Percentiles rank a stretch among this genome's conserved stretches.
Conservation (phyloP, 2,888 invertebrate genomes). For the Diarsia dahlii region DNA sequence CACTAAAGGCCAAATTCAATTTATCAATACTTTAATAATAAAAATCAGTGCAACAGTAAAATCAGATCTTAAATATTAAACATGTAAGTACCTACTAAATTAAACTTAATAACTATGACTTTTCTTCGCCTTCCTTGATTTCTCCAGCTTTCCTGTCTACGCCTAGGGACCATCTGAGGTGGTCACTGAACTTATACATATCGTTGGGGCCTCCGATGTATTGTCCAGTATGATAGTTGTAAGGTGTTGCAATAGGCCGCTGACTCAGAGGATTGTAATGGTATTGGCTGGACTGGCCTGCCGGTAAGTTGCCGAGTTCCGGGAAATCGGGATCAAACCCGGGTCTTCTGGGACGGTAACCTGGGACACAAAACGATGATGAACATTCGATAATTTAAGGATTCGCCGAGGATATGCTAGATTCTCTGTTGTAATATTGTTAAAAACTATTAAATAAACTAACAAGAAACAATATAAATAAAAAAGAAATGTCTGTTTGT, state of each 20-base stretch:
- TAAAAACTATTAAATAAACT: no score
- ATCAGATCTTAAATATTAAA: slow-evolving; percentile 62
- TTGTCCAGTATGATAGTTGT: slow-evolving; percentile 73
- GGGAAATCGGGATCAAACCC: slow-evolving; percentile 73
- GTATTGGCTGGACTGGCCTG: slow-evolving; percentile 66
- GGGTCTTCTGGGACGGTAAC: slow-evolving; percentile 78
- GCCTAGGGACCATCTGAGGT: slow-evolving; percentile 78
- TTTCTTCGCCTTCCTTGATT: slow-evolving; percentile 75
- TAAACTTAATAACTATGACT: slow-evolving; percentile 52
- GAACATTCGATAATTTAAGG: background rate
- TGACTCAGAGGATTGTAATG: slow-evolving; percentile 66
- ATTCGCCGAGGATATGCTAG: background rate
- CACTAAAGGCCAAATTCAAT: slow-evolving; percentile 13
- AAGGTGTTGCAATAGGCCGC: slow-evolving; percentile 65
- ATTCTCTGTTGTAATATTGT: background rate
- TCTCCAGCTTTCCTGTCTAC: slow-evolving; percentile 77
- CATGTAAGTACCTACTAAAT: slow-evolving; percentile 31
- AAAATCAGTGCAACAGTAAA: slow-evolving; percentile 63
- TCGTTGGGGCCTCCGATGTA: slow-evolving; percentile 81
- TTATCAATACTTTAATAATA: slow-evolving; percentile 54
- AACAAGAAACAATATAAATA: no score
- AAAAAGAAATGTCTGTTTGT: no score
- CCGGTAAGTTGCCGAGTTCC: slow-evolving; percentile 59
- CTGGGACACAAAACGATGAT: slow-evolving; percentile 62
- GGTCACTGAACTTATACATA: slow-evolving; percentile 79